Conservation (phyloP, 1,140 invertebrate genomes). For the Brachionus plicatilis region DNA sequence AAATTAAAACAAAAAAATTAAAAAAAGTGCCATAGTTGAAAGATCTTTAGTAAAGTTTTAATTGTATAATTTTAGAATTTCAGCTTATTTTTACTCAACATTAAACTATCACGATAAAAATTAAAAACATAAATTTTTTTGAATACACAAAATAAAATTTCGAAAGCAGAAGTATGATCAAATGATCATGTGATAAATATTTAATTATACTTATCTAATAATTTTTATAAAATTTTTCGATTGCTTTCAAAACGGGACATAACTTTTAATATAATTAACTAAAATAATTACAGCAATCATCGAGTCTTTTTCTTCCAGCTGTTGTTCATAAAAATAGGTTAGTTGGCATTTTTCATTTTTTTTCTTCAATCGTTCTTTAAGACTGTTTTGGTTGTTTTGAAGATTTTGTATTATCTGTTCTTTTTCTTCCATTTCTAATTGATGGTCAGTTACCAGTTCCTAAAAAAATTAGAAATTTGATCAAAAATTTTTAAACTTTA, state of each 20-base stretch:
- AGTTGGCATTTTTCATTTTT: slow-evolving; percentile 1
- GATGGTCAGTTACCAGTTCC: slow-evolving; percentile 1
- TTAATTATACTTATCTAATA: no score
- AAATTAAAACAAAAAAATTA: no score
- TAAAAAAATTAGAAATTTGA: not conserved
- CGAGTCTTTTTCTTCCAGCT: not conserved
- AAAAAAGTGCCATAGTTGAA: no score
- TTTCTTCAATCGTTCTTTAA: slow-evolving; percentile 12
- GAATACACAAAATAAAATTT: no score
- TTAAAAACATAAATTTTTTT: no score
- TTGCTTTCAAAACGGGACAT: not conserved
- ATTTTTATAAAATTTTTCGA: no score
- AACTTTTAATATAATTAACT: not conserved
- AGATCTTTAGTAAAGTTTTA: no score
- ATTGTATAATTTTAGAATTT: no score
- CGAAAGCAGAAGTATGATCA: no score
- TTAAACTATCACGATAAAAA: no score
- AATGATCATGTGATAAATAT: no score
- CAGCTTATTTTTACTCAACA: no score
- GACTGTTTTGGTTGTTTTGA: not conserved
- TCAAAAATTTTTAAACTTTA: not conserved
- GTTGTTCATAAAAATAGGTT: slow-evolving; percentile 33
- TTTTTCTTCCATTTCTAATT: not conserved
- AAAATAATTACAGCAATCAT: not conserved
- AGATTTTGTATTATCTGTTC: not conserved